Base-by-base conservation (phyloP, 2,113 vertebrate species). In the Myocastor coypus region DNA sequence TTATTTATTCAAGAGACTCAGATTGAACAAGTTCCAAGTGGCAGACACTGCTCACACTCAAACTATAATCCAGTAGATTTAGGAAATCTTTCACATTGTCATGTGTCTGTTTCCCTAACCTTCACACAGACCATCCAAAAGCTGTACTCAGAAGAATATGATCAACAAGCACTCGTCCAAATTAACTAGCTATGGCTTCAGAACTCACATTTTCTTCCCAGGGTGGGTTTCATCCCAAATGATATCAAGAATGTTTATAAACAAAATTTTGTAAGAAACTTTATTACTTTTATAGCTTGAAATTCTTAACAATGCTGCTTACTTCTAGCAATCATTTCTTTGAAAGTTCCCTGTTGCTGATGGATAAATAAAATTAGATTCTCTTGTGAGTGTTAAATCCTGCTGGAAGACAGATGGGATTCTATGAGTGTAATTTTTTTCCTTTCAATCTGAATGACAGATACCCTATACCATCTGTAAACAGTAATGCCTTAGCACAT, bases 381-480 rank as follows among this genome's bases (percentile, higher is more conserved):
- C 94, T 61, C 26, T 89, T 94, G 55, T 81, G 37, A 84, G 81
- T 64, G 34, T 9, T 86, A 93, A 86, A 89, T 87, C 28, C 90
- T 71, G n/a, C 52, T 71, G 40, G 37, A 66, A 97, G 84, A 87
- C 92, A 95, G 87, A 89, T 96, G 94, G 87, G 32, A 89, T 59
- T 96, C 92, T 95, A 80, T 20, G 24, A 86, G 83, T 64, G 40
- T 64, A 91, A 96, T 83, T 97, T 92, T 92, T 95, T 86, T 42
- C 89, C 77, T 91, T 89, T 97, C 84, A 93, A 73, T 88, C 75
- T 92, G 71, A 96, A 81, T 2, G 16, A 88, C 68, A 89, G 63
- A 93, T 93, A 96, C 46, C 86, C 40, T 83, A 66, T 88, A 78
- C 87, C 80, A 92, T 91, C 93, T 93, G 75, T 94, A 96, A 97